Evolutionary conservation across 2,888 invertebrate genomes (phyloP).

Genomic region (Osmoderma eremita): DNA sequence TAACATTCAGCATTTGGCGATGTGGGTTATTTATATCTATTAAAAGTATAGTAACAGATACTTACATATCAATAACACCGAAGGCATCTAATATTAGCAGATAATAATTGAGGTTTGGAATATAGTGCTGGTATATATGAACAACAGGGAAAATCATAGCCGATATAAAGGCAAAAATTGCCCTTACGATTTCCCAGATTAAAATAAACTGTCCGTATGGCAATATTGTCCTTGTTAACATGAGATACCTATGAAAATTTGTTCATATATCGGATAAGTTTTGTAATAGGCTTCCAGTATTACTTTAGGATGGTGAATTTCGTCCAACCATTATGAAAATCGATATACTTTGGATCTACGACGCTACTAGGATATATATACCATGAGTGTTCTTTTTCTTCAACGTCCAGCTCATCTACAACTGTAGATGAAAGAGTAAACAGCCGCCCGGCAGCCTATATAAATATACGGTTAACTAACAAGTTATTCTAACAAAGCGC

Average conservation of each 20-base stretch:
- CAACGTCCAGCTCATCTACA: conserved; percentile 31
- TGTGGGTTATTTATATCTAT: neutral
- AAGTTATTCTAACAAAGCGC: neutral
- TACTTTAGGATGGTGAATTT: conserved; percentile 42
- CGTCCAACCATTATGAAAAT: conserved; percentile 46
- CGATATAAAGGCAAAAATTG: conserved; percentile 45
- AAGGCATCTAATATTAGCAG: conserved; percentile 42
- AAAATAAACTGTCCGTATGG: conserved; percentile 50
- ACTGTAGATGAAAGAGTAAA: conserved; percentile 36
- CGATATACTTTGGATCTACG: conserved; percentile 43
- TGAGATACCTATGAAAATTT: conserved; percentile 43
- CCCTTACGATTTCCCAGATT: conserved; percentile 48
- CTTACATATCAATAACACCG: conserved; percentile 49
- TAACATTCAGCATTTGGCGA: no score
- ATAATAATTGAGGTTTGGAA: conserved; percentile 32
- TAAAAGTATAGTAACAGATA: neutral
- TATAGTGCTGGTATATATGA: conserved; percentile 43
- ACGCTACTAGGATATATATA: conserved; percentile 47
- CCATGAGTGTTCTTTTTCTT: conserved; percentile 46
- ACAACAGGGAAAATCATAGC: conserved; percentile 45
- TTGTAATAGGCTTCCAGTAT: neutral
- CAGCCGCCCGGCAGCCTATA: conserved; percentile 43
- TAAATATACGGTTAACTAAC: neutral
- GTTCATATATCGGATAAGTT: neutral
- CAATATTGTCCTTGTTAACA: conserved; percentile 49